Base-by-base conservation (phyloP, 2,797 vertebrate genomes). In the Ptychobarbus kaznakovi region DNA sequence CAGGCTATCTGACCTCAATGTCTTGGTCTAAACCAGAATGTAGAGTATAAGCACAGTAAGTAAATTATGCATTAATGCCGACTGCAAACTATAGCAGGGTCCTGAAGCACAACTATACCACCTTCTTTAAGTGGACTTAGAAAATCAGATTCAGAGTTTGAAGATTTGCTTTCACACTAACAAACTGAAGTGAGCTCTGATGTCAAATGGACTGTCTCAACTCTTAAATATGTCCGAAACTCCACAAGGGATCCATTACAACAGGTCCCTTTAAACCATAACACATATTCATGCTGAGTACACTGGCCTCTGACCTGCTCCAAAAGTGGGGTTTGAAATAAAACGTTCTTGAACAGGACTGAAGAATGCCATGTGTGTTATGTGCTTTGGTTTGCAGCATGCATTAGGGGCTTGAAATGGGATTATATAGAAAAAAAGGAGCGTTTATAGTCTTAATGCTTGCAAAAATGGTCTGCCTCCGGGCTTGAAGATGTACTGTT, bases 391-490 rank as follows among this genome's bases (percentile, higher is more conserved):
- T 40, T 25, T 58, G 42, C 32, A 28, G 78, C 40, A 76, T 88
- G 85, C 82, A 28, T 87, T 56, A 76, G 15, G 75, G 88, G 87
- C 83, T 82, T 89, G 87, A 86, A 87, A 86, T 53, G 77, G 85
- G 86, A 87, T 83, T 85, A 89, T 73, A 80, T 46, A 69, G 63
- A 86, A 85, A 42, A 44, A 91, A 86, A 87, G 53, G 28, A 77
- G 78, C 65, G 56, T 86, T 69, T 42, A 80, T 72, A 76, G 69
- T n/a, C 85, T 89, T 80, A 88, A 46, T 20, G 53, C 66, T 79
- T 22, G 35, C 44, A 44, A 68, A 83, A 83, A 76, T 68, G 9
- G 16, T 83, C 32, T 83, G 82, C 61, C 72, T 83, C 53, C 6
- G 2, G 76, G 78, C 6, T 74, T 51, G 69, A 53, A 11, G 86